phyloP scores from a whole-genome alignment of 1,140 invertebrate species.

The Drosophila willistoni region DNA sequence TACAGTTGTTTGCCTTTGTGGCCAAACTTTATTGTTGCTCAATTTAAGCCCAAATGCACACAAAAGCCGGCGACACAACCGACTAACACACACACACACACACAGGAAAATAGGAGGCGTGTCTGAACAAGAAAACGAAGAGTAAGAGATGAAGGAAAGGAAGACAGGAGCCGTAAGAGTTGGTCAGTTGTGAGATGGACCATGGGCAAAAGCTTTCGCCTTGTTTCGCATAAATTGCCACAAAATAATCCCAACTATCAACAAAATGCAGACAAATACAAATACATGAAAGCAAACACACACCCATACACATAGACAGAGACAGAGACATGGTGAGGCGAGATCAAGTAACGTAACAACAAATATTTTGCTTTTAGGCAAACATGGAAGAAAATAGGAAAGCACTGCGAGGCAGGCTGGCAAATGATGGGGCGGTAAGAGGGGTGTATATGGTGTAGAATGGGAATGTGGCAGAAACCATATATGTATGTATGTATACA shows the following conservation, averaged over 20 bases:
- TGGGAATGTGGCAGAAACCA: not conserved
- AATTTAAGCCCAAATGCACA: constrained; percentile 70
- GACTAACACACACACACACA: constrained; percentile 2
- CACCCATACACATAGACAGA: constrained; percentile 22
- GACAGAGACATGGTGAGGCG: constrained; percentile 14
- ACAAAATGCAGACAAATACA: constrained; percentile 74
- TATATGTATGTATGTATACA: not conserved
- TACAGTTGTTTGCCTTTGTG: constrained; percentile 41
- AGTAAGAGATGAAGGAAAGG: not conserved
- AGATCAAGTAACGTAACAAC: constrained; percentile 52
- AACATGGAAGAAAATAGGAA: constrained; percentile 30
- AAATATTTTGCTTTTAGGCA: constrained; percentile 63
- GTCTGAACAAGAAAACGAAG: not conserved
- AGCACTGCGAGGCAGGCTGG: not conserved
- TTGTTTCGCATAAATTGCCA: constrained; percentile 75
- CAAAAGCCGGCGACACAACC: constrained; percentile 40
- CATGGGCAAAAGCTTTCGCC: constrained; percentile 39
- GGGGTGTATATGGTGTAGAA: not conserved
- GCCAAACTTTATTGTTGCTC: constrained; percentile 70
- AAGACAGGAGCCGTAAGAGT: not conserved
- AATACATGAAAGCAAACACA: constrained; percentile 35
- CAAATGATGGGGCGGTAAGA: not conserved
- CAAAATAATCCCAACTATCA: constrained; percentile 81
- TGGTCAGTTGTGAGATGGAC: constrained; percentile 1
- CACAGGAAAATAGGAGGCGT: constrained; percentile 20